phyloP scores from a whole-genome alignment of 2,797 vertebrate species.

The Alauda arvensis region DNA sequence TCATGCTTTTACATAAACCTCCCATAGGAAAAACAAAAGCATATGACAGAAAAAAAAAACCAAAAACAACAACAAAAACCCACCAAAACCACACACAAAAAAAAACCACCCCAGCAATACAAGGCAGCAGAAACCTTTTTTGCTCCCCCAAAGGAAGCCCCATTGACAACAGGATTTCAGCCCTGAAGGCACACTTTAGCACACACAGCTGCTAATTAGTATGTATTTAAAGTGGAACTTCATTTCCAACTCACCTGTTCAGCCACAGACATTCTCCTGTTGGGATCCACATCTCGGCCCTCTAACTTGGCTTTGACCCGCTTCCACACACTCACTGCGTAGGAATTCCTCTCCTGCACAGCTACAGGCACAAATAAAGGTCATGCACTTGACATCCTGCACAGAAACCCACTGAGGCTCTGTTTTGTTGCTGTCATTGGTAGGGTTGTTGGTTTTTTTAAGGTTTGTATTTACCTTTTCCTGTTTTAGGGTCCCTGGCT shows the following conservation, averaged over 20 bases:
- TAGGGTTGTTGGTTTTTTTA: fast-evolving
- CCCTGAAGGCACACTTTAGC: background rate
- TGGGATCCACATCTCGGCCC: constrained; percentile 94
- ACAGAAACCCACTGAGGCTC: background rate
- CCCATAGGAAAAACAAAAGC: background rate
- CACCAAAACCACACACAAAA: no score
- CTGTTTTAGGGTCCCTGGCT: constrained; percentile 94
- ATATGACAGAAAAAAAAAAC: background rate
- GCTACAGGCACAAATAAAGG: constrained; percentile 69
- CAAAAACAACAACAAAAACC: background rate
- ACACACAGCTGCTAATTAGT: background rate
- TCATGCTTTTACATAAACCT: background rate
- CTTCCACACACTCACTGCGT: constrained; percentile 98
- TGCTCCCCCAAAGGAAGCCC: background rate
- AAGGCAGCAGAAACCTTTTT: background rate
- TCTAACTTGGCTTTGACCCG: constrained; percentile 98
- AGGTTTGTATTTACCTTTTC: constrained; percentile 82
- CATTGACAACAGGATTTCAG: background rate
- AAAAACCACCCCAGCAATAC: background rate
- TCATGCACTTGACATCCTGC: background rate
- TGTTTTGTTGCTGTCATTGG: background rate
- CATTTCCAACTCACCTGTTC: constrained; percentile 85
- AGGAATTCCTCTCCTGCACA: constrained; percentile 97
- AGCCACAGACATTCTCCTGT: constrained; percentile 94
- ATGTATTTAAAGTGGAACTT: background rate